Evolutionary conservation across 2,113 vertebrate species (phyloP), one percentile per base, ranked within the genome.

Genomic region (Dermatemys mawii): DNA sequence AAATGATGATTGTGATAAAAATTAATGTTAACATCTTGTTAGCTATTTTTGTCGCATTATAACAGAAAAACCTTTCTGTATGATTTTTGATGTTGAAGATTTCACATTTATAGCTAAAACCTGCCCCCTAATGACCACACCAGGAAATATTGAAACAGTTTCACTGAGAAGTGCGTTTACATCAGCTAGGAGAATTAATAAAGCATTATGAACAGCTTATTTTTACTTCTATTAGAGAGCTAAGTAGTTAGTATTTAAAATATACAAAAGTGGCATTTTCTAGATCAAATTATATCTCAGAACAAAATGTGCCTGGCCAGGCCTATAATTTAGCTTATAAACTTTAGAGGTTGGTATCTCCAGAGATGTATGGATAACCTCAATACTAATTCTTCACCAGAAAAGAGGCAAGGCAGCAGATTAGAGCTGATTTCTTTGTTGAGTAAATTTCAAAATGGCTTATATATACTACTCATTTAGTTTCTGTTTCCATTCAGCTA

Each of bases 121-220:
- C 27, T 98, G 96, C 98, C 98, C 98, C 97, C 98, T 98, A 98
- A 97, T 96, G 98, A 92, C 21, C 11, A 93, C 57, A 11, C 11
- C 87, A 0, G 11, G 60, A 1, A 29, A 21, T 3, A 93, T 83
- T 44, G 32, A 41, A 21, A 26, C 4, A 0, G 1, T 1, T 0
- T 11, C 24, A 26, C 0, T 2, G 4, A 53, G n/a, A 87, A 13
- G 2, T 38, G 12, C 1, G 0, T 8, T n/a, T 6, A 0, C 4
- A 5, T n/a, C 26, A 75, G 4, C 14, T 29, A 50, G 63, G 38
- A 86, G 41, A 84, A 80, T 32, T 78, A 76, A 81, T 63, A 27
- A 3, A 21, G 1, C 4, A 1, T 0, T 22, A 1, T 2, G 49
- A 88, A 81, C 6, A 78, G 29, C 11, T 57, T 22, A 88, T 67